phyloP scores from a whole-genome alignment of 2,888 invertebrate species.

The Nomada fabriciana region DNA sequence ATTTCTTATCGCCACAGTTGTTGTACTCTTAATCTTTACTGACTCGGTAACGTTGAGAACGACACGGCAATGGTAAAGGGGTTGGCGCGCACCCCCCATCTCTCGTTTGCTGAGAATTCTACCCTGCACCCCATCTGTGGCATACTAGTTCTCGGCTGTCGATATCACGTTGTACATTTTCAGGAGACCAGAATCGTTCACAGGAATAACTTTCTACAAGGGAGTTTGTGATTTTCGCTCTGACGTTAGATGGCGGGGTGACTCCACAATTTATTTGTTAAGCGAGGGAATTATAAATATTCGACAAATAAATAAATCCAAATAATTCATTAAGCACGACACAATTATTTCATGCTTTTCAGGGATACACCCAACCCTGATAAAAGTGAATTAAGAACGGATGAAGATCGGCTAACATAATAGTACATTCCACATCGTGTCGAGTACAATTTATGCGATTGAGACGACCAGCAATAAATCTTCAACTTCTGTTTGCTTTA shows the following conservation, averaged over 20 bases:
- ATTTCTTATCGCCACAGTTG: no score
- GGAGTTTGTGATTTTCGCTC: neutral
- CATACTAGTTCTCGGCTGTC: slow-evolving; percentile 29
- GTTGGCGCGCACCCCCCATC: no score
- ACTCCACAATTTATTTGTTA: neutral
- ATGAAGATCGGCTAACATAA: neutral
- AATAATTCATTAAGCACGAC: neutral
- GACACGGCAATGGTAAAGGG: no score
- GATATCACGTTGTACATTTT: slow-evolving; percentile 18
- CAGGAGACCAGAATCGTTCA: neutral
- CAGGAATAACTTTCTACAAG: neutral
- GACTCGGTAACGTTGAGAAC: no score
- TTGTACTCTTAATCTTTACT: no score
- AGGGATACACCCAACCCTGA: neutral
- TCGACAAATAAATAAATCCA: neutral
- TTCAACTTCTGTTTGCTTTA: slow-evolving; percentile 40
- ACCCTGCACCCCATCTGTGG: no score
- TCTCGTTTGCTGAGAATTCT: no score
- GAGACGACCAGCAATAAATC: slow-evolving; percentile 53
- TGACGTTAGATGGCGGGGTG: slow-evolving; percentile 29
- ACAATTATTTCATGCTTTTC: neutral
- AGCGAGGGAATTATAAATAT: no score
- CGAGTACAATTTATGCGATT: slow-evolving; percentile 30
- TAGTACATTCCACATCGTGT: slow-evolving; percentile 3
- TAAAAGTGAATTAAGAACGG: neutral